These are phyloP conservation scores for Vombatus ursinus DNA, from an alignment of 2,113 vertebrate species.

Conservation along the genomic window DNA sequence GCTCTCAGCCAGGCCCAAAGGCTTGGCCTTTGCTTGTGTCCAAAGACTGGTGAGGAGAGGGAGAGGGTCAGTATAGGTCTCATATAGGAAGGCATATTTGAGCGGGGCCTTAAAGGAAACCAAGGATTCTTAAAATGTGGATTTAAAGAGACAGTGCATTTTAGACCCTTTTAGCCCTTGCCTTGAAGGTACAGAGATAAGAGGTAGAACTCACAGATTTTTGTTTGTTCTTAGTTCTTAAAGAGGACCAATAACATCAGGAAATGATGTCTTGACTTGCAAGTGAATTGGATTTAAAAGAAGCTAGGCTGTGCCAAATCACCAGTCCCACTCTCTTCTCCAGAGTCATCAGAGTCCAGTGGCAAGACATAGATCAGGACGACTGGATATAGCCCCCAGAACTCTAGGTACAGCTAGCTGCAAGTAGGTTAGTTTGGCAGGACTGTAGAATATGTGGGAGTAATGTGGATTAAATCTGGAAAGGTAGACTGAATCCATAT, in stretches of 20 bases:
- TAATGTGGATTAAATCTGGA: neutral
- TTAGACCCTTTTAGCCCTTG: neutral
- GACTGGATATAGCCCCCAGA: neutral
- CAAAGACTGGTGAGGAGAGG: neutral
- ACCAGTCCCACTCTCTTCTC: neutral
- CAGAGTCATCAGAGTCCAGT: neutral
- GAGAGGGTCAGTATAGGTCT: neutral
- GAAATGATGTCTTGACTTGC: neutral
- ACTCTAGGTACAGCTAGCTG: neutral
- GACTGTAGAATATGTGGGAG: neutral
- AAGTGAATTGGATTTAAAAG: neutral
- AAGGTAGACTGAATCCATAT: neutral
- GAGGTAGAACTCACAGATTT: neutral
- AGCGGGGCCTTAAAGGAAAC: neutral
- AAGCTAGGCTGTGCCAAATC: neutral
- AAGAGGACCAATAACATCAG: neutral
- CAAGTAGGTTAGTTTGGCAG: neutral
- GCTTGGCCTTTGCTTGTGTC: neutral
- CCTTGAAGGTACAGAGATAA: neutral
- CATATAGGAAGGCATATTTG: neutral
- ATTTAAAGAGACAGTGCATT: neutral
- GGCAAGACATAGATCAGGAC: neutral
- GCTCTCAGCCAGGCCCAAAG: neutral
- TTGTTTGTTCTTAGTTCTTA: neutral
- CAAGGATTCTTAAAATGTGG: neutral